Base-by-base conservation (phyloP, 2,113 vertebrate species). In the Alexandromys fortis region DNA sequence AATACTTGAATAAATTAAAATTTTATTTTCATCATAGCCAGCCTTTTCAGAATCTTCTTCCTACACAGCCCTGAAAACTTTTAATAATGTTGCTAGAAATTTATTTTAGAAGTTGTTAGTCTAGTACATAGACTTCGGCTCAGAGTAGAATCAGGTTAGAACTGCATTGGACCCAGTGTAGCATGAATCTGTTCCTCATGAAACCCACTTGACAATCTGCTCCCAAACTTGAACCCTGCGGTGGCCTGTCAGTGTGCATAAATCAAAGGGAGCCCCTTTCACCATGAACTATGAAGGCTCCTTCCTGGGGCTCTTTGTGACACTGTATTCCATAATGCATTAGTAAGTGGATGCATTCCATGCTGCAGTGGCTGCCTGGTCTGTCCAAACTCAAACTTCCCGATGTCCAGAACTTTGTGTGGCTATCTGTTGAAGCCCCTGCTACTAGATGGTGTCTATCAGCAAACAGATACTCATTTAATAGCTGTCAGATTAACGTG, bases 1-100 rank as follows among this genome's bases (percentile, higher is more conserved):
- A 70, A 33, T 82, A 78, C 17, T 95, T 83, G 75, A 96, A 95
- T 81, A 97, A 95, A 95, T 88, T 55, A 92, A 68, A 94, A 78
- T 47, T 94, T 73, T 95, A 91, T 94, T 94, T 86, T 86, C 81
- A 94, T 86, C 90, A 24, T 96, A 88, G 63, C 7, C 52, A 89
- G 58, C 0, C 52, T 93, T 95, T 87, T 77, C 89, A 93, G 17
- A 96, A 89, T 58, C n/a, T 17, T n/a, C 28, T 93, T 93, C 22
- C 49, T 92, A 79, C 17, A 76, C 52, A 90, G 63, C 72, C 73
- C 35, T 49, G 52, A 73, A 87, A 85, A 91, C 47, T 81, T 96
- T 86, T 77, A 96, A 86, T 79, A 88, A 86, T 35, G 17, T 89
- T 94, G 30, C n/a, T 90, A 77, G 28, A 90, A 94, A 96, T 96